phyloP scores from a whole-genome alignment of 1,140 invertebrate species.

The Brachionus calyciflorus region DNA sequence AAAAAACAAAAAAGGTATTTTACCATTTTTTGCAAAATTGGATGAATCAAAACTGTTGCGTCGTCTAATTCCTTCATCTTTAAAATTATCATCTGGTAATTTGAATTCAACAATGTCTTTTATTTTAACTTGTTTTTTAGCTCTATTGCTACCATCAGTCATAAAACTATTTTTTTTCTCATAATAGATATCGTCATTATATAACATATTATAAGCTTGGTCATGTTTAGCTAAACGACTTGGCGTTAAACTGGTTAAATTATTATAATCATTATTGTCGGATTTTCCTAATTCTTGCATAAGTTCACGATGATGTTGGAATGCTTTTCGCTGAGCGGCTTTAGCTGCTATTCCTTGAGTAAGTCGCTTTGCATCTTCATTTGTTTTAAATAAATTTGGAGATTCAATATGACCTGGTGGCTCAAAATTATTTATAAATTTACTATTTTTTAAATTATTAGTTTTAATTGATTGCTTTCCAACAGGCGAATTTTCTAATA shows the following conservation, averaged over 20 bases:
- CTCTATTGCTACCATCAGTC: conserved; percentile 11
- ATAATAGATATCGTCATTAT: background rate
- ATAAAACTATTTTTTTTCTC: conserved; percentile 37
- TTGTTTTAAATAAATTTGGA: background rate
- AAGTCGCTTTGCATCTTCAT: conserved; percentile 12
- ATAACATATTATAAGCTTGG: background rate
- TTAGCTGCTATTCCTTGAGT: conserved; percentile 45
- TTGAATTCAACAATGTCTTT: conserved; percentile 38
- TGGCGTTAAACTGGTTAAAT: conserved; percentile 49
- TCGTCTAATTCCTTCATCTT: background rate
- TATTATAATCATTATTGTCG: conserved; percentile 45
- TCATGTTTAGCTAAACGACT: conserved; percentile 56
- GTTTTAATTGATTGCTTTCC: conserved; percentile 26
- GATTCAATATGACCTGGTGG: conserved; percentile 38
- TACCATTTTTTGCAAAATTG: background rate
- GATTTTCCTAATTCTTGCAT: conserved; percentile 46
- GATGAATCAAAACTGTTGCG: conserved; percentile 19
- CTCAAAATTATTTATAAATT: background rate
- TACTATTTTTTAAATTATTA: background rate
- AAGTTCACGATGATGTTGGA: conserved; percentile 24
- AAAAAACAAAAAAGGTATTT: background rate
- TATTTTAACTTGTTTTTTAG: conserved; percentile 45
- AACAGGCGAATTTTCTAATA: background rate
- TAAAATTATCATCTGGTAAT: conserved; percentile 10
- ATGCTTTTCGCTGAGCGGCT: conserved; percentile 45